phyloP scores from a whole-genome alignment of 2,113 vertebrate species.

The Ranitomeya imitator region DNA sequence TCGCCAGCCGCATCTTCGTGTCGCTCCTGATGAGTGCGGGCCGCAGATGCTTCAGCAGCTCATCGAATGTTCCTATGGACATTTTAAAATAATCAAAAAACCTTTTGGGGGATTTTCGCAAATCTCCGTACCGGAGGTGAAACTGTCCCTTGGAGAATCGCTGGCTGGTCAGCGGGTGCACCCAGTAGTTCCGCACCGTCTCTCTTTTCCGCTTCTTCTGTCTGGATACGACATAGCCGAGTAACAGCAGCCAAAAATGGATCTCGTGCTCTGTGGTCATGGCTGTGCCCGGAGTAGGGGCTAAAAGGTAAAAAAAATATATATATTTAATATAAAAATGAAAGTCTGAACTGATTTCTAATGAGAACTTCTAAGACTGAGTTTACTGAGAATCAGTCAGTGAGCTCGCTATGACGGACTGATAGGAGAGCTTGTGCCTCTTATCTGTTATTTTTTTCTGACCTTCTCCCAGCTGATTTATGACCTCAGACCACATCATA shows the following conservation, averaged over 20 bases:
- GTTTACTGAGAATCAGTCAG: too few species aligned
- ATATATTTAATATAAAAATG: too few species aligned
- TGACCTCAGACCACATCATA: too few species aligned
- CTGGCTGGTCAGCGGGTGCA: slow-evolving; percentile 30
- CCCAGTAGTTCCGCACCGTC: slow-evolving; percentile 37
- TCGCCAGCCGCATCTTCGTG: slow-evolving; percentile 28
- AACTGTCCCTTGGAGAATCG: slow-evolving; percentile 44
- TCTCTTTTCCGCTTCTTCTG: slow-evolving; percentile 12
- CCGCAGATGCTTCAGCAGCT: slow-evolving; percentile 5
- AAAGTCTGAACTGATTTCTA: too few species aligned
- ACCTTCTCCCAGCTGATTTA: too few species aligned
- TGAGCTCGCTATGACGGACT: too few species aligned
- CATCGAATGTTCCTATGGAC: slow-evolving; percentile 31
- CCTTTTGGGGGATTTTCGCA: slow-evolving; percentile 20
- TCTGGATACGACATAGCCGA: neutral
- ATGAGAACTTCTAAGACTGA: too few species aligned
- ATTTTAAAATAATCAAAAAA: slow-evolving; percentile 38
- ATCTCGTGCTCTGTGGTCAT: slow-evolving; percentile 16
- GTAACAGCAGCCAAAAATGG: slow-evolving; percentile 28
- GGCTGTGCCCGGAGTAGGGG: too few species aligned
- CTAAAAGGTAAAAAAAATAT: neutral
- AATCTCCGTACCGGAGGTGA: slow-evolving; percentile 21
- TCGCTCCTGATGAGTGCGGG: slow-evolving; percentile 10
- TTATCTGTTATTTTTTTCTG: too few species aligned
- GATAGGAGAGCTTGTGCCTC: too few species aligned